Percentiles rank a stretch among this genome's conserved stretches.
Evolutionary conservation across 2,797 vertebrate species (phyloP).

Genomic region (Hyperoplus lanceolatus): DNA sequence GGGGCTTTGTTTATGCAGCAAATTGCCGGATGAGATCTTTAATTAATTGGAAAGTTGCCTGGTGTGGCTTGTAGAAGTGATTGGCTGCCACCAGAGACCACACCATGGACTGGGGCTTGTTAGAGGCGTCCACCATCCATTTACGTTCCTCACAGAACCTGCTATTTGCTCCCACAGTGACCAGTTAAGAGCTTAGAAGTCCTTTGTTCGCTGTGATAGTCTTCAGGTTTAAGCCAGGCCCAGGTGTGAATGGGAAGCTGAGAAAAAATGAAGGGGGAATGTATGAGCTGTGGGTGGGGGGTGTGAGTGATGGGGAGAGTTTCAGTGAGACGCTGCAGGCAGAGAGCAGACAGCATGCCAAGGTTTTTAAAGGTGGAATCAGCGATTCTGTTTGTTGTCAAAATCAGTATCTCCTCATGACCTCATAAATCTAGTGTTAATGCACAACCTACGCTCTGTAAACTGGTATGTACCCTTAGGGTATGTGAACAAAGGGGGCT

Average conservation of each 20-base stretch:
- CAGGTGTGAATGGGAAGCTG: slow-evolving; percentile 44
- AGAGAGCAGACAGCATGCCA: slow-evolving; percentile 37
- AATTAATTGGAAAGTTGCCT: slow-evolving; percentile 58
- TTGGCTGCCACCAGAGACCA: slow-evolving; percentile 53
- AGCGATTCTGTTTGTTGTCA: no score
- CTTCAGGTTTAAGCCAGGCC: slow-evolving; percentile 36
- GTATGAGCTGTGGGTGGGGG: slow-evolving; percentile 3
- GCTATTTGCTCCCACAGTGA: slow-evolving; percentile 60
- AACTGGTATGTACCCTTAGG: no score
- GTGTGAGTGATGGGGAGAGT: slow-evolving; percentile 27
- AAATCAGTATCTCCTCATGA: no score
- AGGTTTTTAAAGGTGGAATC: slow-evolving; percentile 53
- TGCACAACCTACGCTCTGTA: no score
- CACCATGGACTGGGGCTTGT: slow-evolving; percentile 51
- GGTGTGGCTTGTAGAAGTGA: slow-evolving; percentile 43
- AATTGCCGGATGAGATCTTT: slow-evolving; percentile 34
- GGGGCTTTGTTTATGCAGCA: slow-evolving; percentile 28
- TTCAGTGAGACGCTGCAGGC: slow-evolving; percentile 32
- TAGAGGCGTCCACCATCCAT: slow-evolving; percentile 49
- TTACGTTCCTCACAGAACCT: slow-evolving; percentile 38
- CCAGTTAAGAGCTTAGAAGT: slow-evolving; percentile 62
- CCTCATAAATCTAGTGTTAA: no score
- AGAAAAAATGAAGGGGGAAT: slow-evolving; percentile 26
- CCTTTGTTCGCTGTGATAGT: slow-evolving; percentile 2
- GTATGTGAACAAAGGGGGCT: no score